Evolutionary conservation across 2,113 vertebrate genomes (phyloP).

Genomic region (Prochilodus magdalenae): DNA sequence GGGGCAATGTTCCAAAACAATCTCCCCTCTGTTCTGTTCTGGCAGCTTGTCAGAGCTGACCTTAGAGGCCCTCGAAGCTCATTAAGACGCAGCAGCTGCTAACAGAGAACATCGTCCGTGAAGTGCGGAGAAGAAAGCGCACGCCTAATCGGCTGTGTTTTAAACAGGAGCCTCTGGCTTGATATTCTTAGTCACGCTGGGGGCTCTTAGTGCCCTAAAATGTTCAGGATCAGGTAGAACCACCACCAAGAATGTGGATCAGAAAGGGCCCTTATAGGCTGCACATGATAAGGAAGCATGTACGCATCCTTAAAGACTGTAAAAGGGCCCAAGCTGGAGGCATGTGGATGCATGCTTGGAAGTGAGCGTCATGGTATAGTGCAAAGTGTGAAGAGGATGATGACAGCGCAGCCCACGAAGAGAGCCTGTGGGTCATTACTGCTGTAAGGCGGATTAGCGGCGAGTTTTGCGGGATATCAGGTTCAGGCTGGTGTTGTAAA

Average conservation of each 20-base stretch:
- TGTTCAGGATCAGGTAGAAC: constrained; percentile 52
- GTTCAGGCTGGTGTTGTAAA: constrained; percentile 28
- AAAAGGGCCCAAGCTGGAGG: background rate
- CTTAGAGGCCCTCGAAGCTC: constrained; percentile 29
- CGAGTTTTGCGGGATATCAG: constrained; percentile 46
- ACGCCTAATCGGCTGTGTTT: constrained; percentile 18
- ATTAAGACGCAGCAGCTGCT: constrained; percentile 27
- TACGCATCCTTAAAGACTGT: background rate
- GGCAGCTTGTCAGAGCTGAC: constrained; percentile 15
- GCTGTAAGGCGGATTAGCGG: constrained; percentile 42
- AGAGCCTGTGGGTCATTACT: constrained; percentile 35
- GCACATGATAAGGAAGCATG: background rate
- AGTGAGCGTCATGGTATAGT: constrained; percentile 31
- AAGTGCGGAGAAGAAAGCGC: constrained; percentile 24
- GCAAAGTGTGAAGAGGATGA: constrained; percentile 27
- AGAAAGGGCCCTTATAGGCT: background rate
- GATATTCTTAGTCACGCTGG: constrained; percentile 12
- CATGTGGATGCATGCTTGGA: constrained; percentile 25
- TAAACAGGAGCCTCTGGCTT: constrained; percentile 11
- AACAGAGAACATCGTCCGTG: constrained; percentile 24
- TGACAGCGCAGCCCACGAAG: constrained; percentile 36
- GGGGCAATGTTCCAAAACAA: constrained; percentile 28
- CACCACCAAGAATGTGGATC: constrained; percentile 18
- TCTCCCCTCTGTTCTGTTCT: constrained; percentile 16
- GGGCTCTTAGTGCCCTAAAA: constrained; percentile 59